phyloP scores from a whole-genome alignment of 2,888 invertebrate species.

The Agrotis clavis region DNA sequence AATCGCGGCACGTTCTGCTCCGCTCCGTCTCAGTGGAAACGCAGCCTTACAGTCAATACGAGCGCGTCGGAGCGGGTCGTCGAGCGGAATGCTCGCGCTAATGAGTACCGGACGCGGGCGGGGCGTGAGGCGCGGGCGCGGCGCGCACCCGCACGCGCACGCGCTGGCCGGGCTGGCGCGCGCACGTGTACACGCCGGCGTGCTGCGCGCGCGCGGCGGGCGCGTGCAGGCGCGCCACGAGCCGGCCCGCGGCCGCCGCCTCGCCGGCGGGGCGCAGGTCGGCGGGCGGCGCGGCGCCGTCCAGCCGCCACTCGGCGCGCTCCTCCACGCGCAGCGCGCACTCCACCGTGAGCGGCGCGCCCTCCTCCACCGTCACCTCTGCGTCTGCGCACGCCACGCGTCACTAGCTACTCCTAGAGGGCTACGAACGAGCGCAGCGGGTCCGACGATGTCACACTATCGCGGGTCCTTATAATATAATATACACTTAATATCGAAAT shows the following conservation, averaged over 20 bases:
- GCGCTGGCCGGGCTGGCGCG: conserved; percentile 71
- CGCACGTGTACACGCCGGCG: conserved; percentile 82
- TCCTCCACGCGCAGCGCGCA: conserved; percentile 81
- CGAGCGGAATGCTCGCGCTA: conserved; percentile 55
- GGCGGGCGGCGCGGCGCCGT: conserved; percentile 75
- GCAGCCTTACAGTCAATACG: background rate
- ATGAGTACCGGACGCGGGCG: conserved; percentile 55
- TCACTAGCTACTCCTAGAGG: conserved; percentile 33
- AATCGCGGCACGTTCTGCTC: too few relatives aligned
- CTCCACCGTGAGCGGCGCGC: conserved; percentile 83
- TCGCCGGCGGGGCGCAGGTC: conserved; percentile 77
- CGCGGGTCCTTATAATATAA: background rate
- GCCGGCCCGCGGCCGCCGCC: conserved; percentile 68
- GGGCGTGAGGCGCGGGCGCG: conserved; percentile 43
- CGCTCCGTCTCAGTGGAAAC: too few relatives aligned
- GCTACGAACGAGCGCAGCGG: background rate
- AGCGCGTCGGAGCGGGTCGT: conserved; percentile 25
- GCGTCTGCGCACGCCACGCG: conserved; percentile 68
- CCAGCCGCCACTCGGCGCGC: conserved; percentile 76
- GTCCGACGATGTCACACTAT: too few relatives aligned
- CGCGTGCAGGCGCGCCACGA: conserved; percentile 75
- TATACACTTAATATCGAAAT: too few relatives aligned
- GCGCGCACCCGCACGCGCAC: conserved; percentile 75
- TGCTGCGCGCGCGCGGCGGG: conserved; percentile 73
- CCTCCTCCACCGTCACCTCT: conserved; percentile 77